phyloP scores from a whole-genome alignment of 2,797 vertebrate species.

The Sebastes hubbsi region DNA sequence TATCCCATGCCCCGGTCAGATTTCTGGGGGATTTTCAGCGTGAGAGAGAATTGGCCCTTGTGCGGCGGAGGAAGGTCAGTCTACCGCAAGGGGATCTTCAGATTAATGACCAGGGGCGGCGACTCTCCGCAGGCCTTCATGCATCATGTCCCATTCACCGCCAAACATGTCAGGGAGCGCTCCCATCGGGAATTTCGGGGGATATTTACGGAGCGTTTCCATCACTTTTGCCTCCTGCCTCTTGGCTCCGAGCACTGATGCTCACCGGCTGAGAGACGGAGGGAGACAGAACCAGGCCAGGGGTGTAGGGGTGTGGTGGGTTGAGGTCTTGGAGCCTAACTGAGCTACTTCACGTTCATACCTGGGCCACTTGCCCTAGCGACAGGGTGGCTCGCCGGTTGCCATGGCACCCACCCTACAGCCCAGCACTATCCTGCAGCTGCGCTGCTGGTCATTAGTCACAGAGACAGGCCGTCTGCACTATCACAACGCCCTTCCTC shows the following conservation, averaged over 20 bases:
- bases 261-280: constrained; percentile 34
- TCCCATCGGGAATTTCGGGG: constrained; percentile 59
- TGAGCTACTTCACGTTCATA: constrained; percentile 35
- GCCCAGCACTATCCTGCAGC: constrained; percentile 60
- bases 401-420: constrained; percentile 69
- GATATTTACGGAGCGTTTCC: constrained; percentile 73
- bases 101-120: constrained; percentile 72
- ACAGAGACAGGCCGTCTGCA: constrained; percentile 61
- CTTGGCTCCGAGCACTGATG: constrained; percentile 25
- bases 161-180: constrained; percentile 67
- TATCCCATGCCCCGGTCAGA: constrained; percentile 22
- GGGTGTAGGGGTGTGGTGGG: constrained; percentile 12
- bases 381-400: constrained; percentile 57
- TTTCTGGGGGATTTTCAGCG: constrained; percentile 46
- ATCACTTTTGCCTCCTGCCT: constrained; percentile 58
- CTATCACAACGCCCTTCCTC: constrained; percentile 53
- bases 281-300: constrained; percentile 40
- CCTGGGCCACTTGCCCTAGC: constrained; percentile 61
- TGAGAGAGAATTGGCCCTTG: constrained; percentile 42
- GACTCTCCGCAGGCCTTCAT: constrained; percentile 67
- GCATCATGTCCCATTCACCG: constrained; percentile 71
- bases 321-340: constrained; percentile 25
- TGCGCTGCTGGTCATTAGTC: constrained; percentile 73
- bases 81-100: constrained; percentile 62
- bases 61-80: constrained; percentile 68